Conservation (phyloP, 1,140 invertebrate species). For the Drosophila oshimai region DNA sequence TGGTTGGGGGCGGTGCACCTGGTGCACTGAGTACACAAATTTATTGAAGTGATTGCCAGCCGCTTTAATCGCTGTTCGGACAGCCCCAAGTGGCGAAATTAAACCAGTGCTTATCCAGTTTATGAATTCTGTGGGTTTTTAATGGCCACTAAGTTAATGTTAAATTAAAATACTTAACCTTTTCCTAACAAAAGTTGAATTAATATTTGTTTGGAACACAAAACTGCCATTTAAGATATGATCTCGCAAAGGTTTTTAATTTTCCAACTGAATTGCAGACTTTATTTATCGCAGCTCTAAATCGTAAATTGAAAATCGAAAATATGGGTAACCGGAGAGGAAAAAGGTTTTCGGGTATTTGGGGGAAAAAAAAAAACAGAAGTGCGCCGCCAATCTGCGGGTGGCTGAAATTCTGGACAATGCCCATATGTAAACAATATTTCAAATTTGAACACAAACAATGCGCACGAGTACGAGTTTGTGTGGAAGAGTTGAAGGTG, state of each 20-base stretch:
- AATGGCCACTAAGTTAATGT: too few species aligned
- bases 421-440: constrained; percentile 51
- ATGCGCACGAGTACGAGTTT: constrained; percentile 2
- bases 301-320: neutral
- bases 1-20: neutral
- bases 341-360: neutral
- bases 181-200: too few species aligned
- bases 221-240: too few species aligned
- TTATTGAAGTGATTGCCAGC: constrained; percentile 28
- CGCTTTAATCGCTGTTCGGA: constrained; percentile 10
- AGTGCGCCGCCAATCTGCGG: constrained; percentile 3
- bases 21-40: constrained; percentile 24
- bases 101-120: neutral
- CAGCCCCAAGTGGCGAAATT: neutral
- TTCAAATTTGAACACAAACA: constrained; percentile 46
- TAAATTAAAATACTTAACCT: too few species aligned
- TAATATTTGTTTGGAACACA: too few species aligned
- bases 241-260: neutral
- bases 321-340: neutral
- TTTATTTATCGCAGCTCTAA: neutral
- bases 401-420: constrained; percentile 43
- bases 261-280: neutral
- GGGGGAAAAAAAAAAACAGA: neutral
- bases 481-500: constrained; percentile 34
- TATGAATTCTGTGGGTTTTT: too few species aligned